Conservation (phyloP, 2,888 invertebrate species). For the Diaperis boleti region DNA sequence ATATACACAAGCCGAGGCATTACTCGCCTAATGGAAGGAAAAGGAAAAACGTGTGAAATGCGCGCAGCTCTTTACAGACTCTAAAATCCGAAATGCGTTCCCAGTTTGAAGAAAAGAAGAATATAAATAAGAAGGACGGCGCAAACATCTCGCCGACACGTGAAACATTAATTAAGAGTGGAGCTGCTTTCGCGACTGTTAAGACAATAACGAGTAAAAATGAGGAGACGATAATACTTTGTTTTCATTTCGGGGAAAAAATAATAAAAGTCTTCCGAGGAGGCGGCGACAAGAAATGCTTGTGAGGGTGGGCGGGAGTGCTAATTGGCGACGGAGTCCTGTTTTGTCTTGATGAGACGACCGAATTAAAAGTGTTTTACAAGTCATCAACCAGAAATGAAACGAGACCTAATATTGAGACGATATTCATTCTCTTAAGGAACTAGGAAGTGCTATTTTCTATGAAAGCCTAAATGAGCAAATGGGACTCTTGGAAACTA, state of each 20-base stretch:
- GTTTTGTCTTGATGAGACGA: no score
- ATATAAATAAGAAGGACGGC: conserved; percentile 35
- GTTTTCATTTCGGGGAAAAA: conserved; percentile 30
- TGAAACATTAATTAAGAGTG: conserved; percentile 38
- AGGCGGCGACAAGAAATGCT: conserved; percentile 3
- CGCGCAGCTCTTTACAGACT: conserved; percentile 45
- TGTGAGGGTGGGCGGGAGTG: no score
- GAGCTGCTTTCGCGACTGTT: conserved; percentile 18
- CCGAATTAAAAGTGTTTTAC: no score
- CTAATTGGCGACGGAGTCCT: no score
- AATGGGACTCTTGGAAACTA: no score
- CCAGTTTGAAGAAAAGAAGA: conserved; percentile 25
- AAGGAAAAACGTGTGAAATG: conserved; percentile 57
- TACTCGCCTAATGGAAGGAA: conserved; percentile 56
- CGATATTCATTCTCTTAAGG: no score
- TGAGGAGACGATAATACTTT: conserved; percentile 32
- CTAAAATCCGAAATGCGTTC: conserved; percentile 38
- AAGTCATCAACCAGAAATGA: no score
- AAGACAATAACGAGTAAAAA: conserved; percentile 34
- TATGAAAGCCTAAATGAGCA: no score
- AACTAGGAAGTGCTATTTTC: no score
- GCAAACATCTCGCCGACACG: conserved; percentile 31
- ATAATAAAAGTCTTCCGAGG: conserved; percentile 16
- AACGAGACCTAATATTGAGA: no score
- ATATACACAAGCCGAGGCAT: conserved; percentile 53